Base-by-base conservation (phyloP, 2,888 invertebrate species). In the Prosapia bicincta region DNA sequence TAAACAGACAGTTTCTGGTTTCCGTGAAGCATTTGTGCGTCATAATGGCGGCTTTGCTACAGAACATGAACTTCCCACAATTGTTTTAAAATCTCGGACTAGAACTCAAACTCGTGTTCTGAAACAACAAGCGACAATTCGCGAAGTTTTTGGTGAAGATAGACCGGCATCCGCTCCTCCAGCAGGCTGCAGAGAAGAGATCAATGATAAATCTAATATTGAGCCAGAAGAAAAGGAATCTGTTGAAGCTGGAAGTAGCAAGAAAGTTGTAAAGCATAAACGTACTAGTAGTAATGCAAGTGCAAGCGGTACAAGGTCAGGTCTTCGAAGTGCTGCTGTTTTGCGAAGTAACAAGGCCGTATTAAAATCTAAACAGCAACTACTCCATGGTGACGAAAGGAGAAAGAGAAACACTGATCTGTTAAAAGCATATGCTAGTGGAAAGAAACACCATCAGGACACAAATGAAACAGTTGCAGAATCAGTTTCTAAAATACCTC, bases 161-260 rank as follows among this genome's bases (percentile, higher is more conserved):
- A 87, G 94, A 66, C 93, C 95, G 0, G 93, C 94, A 0, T 94
- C 94, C 0, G 94, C 94, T 0, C 94, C 94, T 0, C 94, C 94
- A 0, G 87, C 88, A 78, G 88, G 90, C 0, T 76, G 74, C 26
- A 66, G 71, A 24, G 66, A 71, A 26, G 72, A 72, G 20, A 70
- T 66, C 13, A 67, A 74, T 20, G 25, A 43, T 20, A 90, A 89
- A 81, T 86, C 87, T 20, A 83, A 84, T 38, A 84, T 83, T 0
- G 83, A 83, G 0, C 83, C 83, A 71, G 84, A 85, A 20, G 68
- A 28, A 23, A 84, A 85, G 54, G 84, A 84, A 78, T 83, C 83
- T 6, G 84, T 84, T 74, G 84, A 76, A 69, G 26, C 43, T 0
- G 25, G 20, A 10, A 24, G 28, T 7, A 66, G 71, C n/a, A 28